Conservation (phyloP, 2,113 vertebrate genomes). For the Orientallactaga bullata region DNA sequence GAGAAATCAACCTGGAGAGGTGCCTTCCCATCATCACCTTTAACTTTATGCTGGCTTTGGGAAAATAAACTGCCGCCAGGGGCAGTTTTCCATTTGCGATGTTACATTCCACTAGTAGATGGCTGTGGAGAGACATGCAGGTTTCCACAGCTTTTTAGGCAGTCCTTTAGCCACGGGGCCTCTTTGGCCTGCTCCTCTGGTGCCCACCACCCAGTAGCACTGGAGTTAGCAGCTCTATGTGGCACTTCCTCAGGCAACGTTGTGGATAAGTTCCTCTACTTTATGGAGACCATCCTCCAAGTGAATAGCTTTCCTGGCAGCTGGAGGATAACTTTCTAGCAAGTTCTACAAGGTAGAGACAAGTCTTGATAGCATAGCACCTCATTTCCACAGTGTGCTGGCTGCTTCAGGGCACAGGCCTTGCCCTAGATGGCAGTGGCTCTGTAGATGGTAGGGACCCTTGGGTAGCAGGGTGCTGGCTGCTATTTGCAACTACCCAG, state of each 20-base stretch:
- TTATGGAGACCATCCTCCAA: background rate
- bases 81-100: background rate
- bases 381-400: background rate
- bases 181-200: background rate
- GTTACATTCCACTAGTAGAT: background rate
- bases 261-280: accelerated
- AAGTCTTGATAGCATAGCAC: background rate
- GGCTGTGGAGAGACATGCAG: background rate
- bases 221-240: background rate
- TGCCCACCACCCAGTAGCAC: background rate
- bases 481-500: background rate
- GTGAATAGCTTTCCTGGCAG: background rate
- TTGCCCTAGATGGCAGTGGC: background rate
- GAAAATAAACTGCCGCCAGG: background rate
- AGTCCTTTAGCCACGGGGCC: background rate
- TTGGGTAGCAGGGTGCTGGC: background rate
- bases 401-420: background rate
- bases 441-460: background rate
- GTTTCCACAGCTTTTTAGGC: background rate
- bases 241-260: background rate
- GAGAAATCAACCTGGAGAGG: background rate
- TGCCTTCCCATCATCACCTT: accelerated
- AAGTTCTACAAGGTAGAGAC: background rate
- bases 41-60: background rate
- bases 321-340: background rate